Conservation (phyloP, 2,888 invertebrate species). For the Tetranychus truncatus region DNA sequence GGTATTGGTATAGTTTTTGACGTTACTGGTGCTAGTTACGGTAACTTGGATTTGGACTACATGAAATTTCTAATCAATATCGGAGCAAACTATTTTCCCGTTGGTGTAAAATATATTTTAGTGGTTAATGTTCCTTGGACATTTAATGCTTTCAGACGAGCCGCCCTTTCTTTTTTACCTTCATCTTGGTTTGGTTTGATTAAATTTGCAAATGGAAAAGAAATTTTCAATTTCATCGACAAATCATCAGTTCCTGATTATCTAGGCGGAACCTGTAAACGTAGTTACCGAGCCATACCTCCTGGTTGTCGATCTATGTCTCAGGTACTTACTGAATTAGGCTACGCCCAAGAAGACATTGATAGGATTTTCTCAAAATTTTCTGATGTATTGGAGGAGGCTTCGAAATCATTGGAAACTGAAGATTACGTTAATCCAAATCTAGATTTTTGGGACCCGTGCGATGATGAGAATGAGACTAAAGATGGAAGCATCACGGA, state of each 20-base stretch:
- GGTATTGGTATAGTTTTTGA: constrained; percentile 18
- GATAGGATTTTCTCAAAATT: constrained; percentile 14
- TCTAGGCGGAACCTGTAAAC: constrained; percentile 21
- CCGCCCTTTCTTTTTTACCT: constrained; percentile 18
- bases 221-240: constrained; percentile 17
- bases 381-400: constrained; percentile 17
- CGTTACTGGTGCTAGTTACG: constrained; percentile 20
- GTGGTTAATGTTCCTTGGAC: constrained; percentile 22
- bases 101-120: constrained; percentile 19
- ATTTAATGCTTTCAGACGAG: constrained; percentile 18
- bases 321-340: constrained; percentile 11
- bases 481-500: too few species aligned
- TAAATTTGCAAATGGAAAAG: constrained; percentile 17
- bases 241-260: constrained; percentile 20
- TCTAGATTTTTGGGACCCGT: too few species aligned
- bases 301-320: constrained; percentile 14
- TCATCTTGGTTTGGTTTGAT: constrained; percentile 11
- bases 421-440: constrained; percentile 6
- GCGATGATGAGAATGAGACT: too few species aligned
- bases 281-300: constrained; percentile 19
- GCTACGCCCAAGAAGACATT: constrained; percentile 15
- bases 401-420: constrained; percentile 9
- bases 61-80: constrained; percentile 15
- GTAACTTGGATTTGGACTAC: constrained; percentile 18
- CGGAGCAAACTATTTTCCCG: constrained; percentile 17